Conservation (phyloP, 2,888 invertebrate species). For the Abrostola triplasia region DNA sequence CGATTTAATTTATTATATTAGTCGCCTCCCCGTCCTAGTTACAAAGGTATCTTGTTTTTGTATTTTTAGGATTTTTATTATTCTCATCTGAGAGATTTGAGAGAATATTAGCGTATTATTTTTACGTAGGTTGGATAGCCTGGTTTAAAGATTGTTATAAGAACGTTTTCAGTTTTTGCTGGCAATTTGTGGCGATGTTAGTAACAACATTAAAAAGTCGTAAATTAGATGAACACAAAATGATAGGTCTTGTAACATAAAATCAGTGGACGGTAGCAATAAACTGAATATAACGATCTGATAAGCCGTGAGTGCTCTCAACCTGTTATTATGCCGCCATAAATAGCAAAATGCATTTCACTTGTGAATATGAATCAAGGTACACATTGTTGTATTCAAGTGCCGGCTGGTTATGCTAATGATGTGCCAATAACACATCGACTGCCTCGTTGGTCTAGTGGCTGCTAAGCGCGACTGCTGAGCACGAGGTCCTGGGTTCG, state of each 20-base stretch:
- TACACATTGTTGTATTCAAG: slow-evolving; percentile 34
- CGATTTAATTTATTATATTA: slow-evolving; percentile 82
- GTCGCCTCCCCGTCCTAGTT: slow-evolving; percentile 74
- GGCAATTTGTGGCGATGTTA: slow-evolving; percentile 13
- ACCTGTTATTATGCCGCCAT: slow-evolving; percentile 63
- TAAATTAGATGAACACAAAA: slow-evolving; percentile 48
- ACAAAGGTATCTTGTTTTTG: slow-evolving; percentile 65
- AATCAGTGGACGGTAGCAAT: slow-evolving; percentile 54
- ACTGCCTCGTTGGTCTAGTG: no score
- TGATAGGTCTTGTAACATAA: slow-evolving; percentile 50
- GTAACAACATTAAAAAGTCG: slow-evolving; percentile 14
- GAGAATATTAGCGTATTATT: slow-evolving; percentile 43
- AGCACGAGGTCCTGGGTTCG: no score
- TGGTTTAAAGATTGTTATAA: slow-evolving; percentile 15
- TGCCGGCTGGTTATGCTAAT: slow-evolving; percentile 18
- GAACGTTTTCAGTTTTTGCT: slow-evolving; percentile 3
- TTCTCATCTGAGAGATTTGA: slow-evolving; percentile 41
- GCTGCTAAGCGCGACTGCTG: no score
- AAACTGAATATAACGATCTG: slow-evolving; percentile 63
- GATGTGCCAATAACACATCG: slow-evolving; percentile 6
- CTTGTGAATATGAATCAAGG: slow-evolving; percentile 52
- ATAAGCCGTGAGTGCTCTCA: slow-evolving; percentile 58
- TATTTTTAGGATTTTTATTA: slow-evolving; percentile 65
- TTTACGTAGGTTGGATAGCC: slow-evolving; percentile 28
- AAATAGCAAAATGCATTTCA: slow-evolving; percentile 59